These are phyloP conservation scores for Spheniscus humboldti DNA, from an alignment of 2,797 vertebrate genomes.

Conservation along the genomic window DNA sequence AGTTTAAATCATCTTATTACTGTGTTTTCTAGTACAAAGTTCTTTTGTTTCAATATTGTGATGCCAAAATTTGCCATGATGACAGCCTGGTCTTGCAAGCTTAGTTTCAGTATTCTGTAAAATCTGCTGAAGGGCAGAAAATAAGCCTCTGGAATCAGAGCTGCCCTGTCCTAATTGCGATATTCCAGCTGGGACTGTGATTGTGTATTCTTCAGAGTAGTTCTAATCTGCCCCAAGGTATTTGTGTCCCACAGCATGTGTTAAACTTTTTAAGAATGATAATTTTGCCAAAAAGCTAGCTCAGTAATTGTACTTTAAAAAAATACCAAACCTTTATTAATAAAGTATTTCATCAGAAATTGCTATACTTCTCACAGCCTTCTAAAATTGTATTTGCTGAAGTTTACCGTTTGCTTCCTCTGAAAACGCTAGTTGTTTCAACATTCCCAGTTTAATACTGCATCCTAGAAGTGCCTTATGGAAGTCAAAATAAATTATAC, in stretches of 20 bases:
- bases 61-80: background rate
- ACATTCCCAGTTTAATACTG: background rate
- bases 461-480: background rate
- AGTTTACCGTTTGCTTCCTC: background rate
- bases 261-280: background rate
- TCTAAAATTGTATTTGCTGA: background rate
- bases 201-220: background rate
- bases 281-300: background rate
- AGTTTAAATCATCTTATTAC: background rate
- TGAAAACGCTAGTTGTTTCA: background rate
- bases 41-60: background rate
- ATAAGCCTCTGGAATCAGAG: background rate
- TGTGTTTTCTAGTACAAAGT: background rate
- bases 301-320: background rate
- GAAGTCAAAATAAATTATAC: background rate
- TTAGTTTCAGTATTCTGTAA: conserved; percentile 4
- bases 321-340: background rate
- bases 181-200: background rate
- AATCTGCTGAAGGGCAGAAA: conserved; percentile 14
- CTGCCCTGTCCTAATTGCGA: background rate
- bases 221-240: background rate
- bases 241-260: background rate
- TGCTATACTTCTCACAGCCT: background rate
- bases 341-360: background rate
- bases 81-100: background rate